Percentiles rank a stretch among this genome's conserved stretches.
These are phyloP conservation scores for Mallotus villosus DNA, from an alignment of 2,797 vertebrate species.

Conservation along the genomic window DNA sequence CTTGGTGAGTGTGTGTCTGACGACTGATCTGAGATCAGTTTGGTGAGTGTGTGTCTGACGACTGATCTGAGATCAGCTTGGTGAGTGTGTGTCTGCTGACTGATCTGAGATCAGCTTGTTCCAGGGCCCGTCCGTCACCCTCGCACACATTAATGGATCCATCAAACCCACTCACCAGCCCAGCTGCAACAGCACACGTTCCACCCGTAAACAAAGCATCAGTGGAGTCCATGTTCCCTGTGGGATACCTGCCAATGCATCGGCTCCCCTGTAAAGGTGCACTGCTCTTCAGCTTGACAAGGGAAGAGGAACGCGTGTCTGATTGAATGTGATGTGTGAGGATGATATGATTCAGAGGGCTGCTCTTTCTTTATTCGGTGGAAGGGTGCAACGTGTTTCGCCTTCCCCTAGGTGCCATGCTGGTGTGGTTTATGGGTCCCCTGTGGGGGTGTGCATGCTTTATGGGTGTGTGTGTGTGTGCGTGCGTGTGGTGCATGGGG, in stretches of 20 bases:
- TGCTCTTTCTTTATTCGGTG: slow-evolving; percentile 43
- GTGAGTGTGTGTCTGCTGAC: slow-evolving; percentile 19
- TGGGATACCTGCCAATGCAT: slow-evolving; percentile 24
- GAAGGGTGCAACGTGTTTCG: slow-evolving; percentile 54
- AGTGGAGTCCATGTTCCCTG: slow-evolving; percentile 5
- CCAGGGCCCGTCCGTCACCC: slow-evolving; percentile 43
- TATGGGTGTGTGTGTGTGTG: slow-evolving; percentile 43
- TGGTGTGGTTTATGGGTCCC: slow-evolving; percentile 53
- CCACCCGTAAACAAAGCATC: slow-evolving; percentile 4
- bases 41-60: slow-evolving; percentile 26
- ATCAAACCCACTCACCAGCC: slow-evolving; percentile 29
- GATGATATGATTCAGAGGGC: slow-evolving; percentile 45
- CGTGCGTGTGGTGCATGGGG: slow-evolving; percentile 16
- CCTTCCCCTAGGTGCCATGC: slow-evolving; percentile 45
- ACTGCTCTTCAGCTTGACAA: slow-evolving; percentile 32
- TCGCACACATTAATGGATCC: slow-evolving; percentile 31
- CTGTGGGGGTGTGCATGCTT: slow-evolving; percentile 41
- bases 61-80: slow-evolving; percentile 28
- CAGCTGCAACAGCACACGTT: slow-evolving; percentile 4
- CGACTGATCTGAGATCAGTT: background rate
- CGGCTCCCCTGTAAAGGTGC: background rate
- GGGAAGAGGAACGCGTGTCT: slow-evolving; percentile 24
- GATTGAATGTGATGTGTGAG: slow-evolving; percentile 43
- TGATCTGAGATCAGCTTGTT: slow-evolving; percentile 40
- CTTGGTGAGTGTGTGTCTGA: slow-evolving; percentile 11